Base-by-base conservation (phyloP, 2,113 vertebrate genomes). In the Cricetomys ansorgei region DNA sequence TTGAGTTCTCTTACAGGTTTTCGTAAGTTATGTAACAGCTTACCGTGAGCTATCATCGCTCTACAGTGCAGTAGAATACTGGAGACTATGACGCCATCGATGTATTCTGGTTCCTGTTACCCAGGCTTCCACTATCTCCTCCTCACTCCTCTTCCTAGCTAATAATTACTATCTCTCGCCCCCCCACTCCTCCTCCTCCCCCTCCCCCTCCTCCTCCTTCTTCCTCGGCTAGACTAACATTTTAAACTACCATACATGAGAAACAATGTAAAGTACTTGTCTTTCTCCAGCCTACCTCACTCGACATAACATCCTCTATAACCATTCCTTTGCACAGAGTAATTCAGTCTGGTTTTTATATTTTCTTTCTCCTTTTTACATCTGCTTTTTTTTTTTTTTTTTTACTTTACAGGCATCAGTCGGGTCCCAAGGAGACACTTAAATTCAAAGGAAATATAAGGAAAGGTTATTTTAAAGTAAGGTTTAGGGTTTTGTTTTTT, bases 301-400 rank as follows among this genome's bases (percentile, higher is more conserved):
- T 53, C 43, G 53, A 67, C 27, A 65, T 7, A 27, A 53, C 73
- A 12, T 83, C 55, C 55, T 81, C 27, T 57, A 16, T 10, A 17
- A 59, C 65, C 11, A 72, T 29, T 53, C 10, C 72, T 79, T 62
- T 40, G 7, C 64, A 48, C 53, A 72, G 11, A 40, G 70, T 27
- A 88, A 72, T 40, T 88, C 70, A 75, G 53, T 31, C 13, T 77
- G 11, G 59, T 16, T 80, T 80, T 84, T 65, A 21, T 67, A 95
- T 91, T 4, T 96, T 81, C 86, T 87, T 48, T 27, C 53, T 96
- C 90, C 75, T 84, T 40, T 89, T 96, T 77, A 88, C 23, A 92
- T 62, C 23, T 89, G 69, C 10, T 43, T 50, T 40, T 77, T 40
- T 67, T 3, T 72, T 37, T n/a, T 6, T 48, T 29, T 48, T 83